Evolutionary conservation across 2,113 vertebrate genomes (phyloP), one percentile per base, ranked within the genome.

Genomic region (Hippocampus zosterae): DNA sequence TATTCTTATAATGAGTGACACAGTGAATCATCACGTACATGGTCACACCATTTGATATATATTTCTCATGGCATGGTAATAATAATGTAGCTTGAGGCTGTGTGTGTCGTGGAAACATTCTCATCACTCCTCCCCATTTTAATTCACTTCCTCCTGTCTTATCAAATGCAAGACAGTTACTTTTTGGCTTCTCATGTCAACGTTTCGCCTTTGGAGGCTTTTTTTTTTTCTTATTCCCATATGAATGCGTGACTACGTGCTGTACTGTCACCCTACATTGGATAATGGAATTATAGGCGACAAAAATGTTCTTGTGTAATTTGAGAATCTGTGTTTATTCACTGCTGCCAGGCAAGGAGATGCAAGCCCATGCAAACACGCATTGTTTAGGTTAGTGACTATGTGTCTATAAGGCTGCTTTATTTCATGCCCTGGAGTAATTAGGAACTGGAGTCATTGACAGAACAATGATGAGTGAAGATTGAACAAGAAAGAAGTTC

Each of bases 401-500:
- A 73, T 76, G 67, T 84, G 81, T 86, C 76, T 68, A 21, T 50
- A 37, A 70, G 60, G 76, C 73, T 68, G 77, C 57, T 59, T 56
- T 44, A 63, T 55, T 69, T 55, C 27, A 29, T 74, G 79, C 76
- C 18, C 16, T 42, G 60, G 72, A 85, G 81, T 87, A 70, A 50
- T 85, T 85, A 78, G 77, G 76, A 73, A 70, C 21, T 9, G 27
- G 16, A 67, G 53, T 69, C 79, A 86, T 84, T 78, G 88, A 88
- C 87, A 79, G 73, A 85, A 87, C 85, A 85, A 88, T 87, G 81
- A 81, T 77, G 84, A 78, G 81, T 72, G 78, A 78, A 80, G 81
- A 89, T 85, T 83, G 87, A 88, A 81, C 0, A 13, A 72, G 88
- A 85, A 73, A 78, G 81, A 53, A 79, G 76, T 71, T 89, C 85